A percentile compares a stretch with the other conserved stretches of the same genome.
Evolutionary conservation across 2,113 vertebrate genomes (phyloP).

Genomic region (zebrafish (Danio rerio)): DNA sequence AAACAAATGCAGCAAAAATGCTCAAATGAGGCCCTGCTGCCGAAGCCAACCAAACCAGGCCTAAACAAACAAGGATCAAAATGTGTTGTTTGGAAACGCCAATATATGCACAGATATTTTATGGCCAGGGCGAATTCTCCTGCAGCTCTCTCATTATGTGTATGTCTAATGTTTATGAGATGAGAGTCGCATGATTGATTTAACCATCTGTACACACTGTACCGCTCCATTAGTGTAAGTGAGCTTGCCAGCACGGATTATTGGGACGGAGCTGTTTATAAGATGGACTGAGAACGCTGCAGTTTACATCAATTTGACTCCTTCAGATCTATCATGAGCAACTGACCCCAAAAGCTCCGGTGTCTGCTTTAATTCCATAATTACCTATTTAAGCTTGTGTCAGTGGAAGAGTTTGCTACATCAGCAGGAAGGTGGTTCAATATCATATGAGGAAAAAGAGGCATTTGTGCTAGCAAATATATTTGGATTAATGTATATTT

Average conservation of each 20-base stretch:
- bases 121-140: slow-evolving; percentile 34
- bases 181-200: slow-evolving; percentile 75
- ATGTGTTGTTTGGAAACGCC: slow-evolving; percentile 37
- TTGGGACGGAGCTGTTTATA: slow-evolving; percentile 50
- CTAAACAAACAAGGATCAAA: slow-evolving; percentile 58
- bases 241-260: slow-evolving; percentile 58
- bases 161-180: slow-evolving; percentile 71
- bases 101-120: not conserved
- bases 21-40: slow-evolving; percentile 51
- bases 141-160: slow-evolving; percentile 67
- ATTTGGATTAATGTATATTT: too few relatives aligned
- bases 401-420: slow-evolving; percentile 39
- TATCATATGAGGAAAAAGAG: slow-evolving; percentile 27
- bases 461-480: slow-evolving; percentile 53
- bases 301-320: slow-evolving; percentile 61
- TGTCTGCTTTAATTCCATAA: slow-evolving; percentile 64
- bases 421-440: not conserved
- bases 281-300: slow-evolving; percentile 61
- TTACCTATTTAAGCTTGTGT: slow-evolving; percentile 49
- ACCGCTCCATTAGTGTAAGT: slow-evolving; percentile 68
- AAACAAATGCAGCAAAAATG: slow-evolving; percentile 51
- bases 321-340: slow-evolving; percentile 63
- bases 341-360: slow-evolving; percentile 49
- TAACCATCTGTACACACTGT: slow-evolving; percentile 69
- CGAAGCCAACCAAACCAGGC: slow-evolving; percentile 35